Conservation (phyloP, 2,113 vertebrate species). For the Mormyrus iriodes region DNA sequence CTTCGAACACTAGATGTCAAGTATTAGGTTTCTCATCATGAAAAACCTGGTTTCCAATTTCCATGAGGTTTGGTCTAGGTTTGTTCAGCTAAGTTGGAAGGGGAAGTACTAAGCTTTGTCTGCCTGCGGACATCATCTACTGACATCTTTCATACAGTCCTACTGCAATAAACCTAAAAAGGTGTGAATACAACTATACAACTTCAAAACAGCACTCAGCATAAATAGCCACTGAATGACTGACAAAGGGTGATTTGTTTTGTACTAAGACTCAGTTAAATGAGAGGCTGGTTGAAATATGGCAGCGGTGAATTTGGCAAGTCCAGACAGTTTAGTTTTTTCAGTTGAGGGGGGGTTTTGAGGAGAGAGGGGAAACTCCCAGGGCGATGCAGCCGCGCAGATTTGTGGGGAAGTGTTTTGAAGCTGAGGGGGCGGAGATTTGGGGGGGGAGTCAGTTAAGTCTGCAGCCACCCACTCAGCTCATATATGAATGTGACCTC, state of each 20-base stretch:
- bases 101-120: neutral
- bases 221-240: neutral
- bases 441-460: neutral
- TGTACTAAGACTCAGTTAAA: neutral
- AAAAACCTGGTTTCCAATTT: neutral
- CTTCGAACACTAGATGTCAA: neutral
- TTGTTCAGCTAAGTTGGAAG: neutral
- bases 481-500: neutral
- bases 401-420: neutral
- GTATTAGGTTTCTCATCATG: neutral
- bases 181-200: neutral
- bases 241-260: neutral
- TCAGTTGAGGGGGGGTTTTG: neutral
- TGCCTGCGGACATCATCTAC: constrained; percentile 34
- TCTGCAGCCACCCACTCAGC: neutral
- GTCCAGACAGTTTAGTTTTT: neutral
- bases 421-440: neutral
- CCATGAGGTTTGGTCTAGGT: neutral
- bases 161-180: neutral
- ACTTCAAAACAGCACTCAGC: neutral
- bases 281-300: neutral
- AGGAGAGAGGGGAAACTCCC: neutral
- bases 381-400: neutral
- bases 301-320: neutral
- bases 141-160: neutral